Percentiles rank a stretch among this genome's conserved stretches.
phyloP scores from a whole-genome alignment of 2,113 vertebrate genomes.

The Cynoglossus semilaevis region DNA sequence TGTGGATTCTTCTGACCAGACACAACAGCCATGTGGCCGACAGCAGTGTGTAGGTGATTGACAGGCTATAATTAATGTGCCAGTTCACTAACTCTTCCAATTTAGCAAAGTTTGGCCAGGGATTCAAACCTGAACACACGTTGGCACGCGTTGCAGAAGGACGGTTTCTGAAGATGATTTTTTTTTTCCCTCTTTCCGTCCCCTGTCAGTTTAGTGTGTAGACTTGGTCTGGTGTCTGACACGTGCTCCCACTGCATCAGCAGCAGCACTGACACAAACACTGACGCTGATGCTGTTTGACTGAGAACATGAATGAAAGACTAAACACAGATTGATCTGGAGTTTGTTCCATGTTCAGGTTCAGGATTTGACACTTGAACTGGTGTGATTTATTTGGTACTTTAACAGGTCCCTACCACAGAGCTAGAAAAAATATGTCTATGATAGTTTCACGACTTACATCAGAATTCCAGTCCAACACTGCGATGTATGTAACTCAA shows the following conservation, averaged over 20 bases:
- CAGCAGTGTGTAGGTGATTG: conserved; percentile 24
- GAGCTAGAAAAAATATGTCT: no score
- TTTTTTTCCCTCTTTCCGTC: background rate
- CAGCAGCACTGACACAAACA: conserved; percentile 3
- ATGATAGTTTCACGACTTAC: no score
- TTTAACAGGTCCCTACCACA: no score
- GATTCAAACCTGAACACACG: background rate
- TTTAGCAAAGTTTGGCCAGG: conserved; percentile 1
- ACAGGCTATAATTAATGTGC: conserved; percentile 39
- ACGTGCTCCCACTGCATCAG: conserved; percentile 7
- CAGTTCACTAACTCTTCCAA: conserved; percentile 20
- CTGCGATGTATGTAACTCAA: no score
- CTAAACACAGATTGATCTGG: background rate
- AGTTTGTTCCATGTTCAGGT: no score
- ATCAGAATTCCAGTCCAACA: no score
- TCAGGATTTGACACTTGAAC: no score
- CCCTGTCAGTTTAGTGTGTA: conserved; percentile 3
- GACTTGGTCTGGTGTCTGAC: conserved; percentile 11
- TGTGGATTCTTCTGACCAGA: background rate
- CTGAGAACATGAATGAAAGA: no score
- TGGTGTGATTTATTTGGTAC: no score
- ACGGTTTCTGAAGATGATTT: background rate
- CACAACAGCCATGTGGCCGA: conserved; percentile 12
- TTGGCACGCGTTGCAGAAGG: background rate
- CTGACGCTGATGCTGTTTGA: background rate